Base-by-base conservation (phyloP, 30 jellyfish, hydroid and myxozoan genomes). In the Pelagia noctiluca region DNA sequence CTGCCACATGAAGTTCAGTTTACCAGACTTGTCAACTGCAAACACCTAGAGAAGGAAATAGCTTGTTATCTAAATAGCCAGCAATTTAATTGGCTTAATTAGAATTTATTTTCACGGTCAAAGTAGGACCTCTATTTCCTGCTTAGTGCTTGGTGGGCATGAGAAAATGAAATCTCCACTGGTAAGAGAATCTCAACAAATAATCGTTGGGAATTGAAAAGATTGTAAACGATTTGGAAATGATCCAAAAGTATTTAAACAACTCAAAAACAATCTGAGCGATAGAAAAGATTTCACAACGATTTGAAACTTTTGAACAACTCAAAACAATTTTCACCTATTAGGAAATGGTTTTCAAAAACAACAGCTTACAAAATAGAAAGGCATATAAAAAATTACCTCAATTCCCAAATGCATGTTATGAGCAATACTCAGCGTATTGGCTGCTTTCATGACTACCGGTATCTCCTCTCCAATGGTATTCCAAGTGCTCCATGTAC, bases 401-500 rank as follows among this genome's bases (percentile, higher is more conserved):
- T 94, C 99, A 54, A 94, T 87, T 7, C 99, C 99, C 2, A 94
- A 87, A 54, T 94, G 99, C 76, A 94, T 47, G 71, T 94, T 94
- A 72, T 87, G 79, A 16, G 95, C 99, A 87, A 84, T 84, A 50
- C 93, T 78, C 35, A 94, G 50, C 16, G 96, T 77, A 35, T 83
- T 88, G 0, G 93, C 88, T 1, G 66, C 88, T 13, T 71, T 57
- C 80, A 62, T 37, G 0, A 65, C 83, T n/a, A 28, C 18, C 1
- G 97, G 97, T 12, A 87, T 50, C 28, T 53, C 63, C 11, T 74
- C 85, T 32, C 95, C 96, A 62, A 94, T 88, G 26, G 85, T 84
- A 49, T 94, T 75, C 99, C 99, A 94, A 0, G 92, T 71, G 38
- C 99, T 88, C 99, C 99, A 94, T 29, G 99, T 94, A 75, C 99